Evolutionary conservation across 2,113 vertebrate species (phyloP).

Genomic region (Halcyon malimbica): DNA sequence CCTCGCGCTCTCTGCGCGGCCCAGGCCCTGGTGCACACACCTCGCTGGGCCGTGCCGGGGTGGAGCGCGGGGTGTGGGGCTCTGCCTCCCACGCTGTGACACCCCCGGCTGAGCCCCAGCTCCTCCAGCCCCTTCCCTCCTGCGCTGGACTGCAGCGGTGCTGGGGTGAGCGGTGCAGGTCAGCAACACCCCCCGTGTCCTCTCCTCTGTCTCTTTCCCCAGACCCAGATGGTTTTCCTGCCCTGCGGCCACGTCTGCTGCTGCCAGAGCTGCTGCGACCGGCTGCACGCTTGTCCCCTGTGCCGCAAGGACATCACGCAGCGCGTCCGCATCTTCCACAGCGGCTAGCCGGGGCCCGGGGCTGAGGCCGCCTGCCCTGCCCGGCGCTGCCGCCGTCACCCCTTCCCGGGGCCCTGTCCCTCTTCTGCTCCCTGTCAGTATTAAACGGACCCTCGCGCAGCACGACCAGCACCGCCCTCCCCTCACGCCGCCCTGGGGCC

Average conservation of each 20-base stretch:
- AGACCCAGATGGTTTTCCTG: constrained; percentile 92
- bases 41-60: accelerated
- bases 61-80: accelerated
- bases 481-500: accelerated
- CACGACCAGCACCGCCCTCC: neutral
- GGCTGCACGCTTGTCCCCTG: constrained; percentile 85
- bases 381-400: accelerated
- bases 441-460: neutral
- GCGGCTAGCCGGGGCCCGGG: constrained; percentile 26
- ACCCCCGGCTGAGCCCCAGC: too few species aligned
- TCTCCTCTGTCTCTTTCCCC: neutral
- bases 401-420: accelerated
- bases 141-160: accelerated
- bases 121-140: neutral
- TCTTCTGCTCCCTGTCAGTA: neutral
- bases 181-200: neutral
- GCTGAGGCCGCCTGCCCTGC: neutral
- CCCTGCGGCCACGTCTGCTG: constrained; percentile 95
- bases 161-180: accelerated
- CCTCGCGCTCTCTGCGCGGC: neutral
- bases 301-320: constrained; percentile 85
- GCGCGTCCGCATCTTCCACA: constrained; percentile 86
- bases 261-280: constrained; percentile 85
- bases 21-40: neutral
- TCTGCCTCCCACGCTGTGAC: neutral